phyloP scores from a whole-genome alignment of 2,797 vertebrate species.

The Remorina albescens region DNA sequence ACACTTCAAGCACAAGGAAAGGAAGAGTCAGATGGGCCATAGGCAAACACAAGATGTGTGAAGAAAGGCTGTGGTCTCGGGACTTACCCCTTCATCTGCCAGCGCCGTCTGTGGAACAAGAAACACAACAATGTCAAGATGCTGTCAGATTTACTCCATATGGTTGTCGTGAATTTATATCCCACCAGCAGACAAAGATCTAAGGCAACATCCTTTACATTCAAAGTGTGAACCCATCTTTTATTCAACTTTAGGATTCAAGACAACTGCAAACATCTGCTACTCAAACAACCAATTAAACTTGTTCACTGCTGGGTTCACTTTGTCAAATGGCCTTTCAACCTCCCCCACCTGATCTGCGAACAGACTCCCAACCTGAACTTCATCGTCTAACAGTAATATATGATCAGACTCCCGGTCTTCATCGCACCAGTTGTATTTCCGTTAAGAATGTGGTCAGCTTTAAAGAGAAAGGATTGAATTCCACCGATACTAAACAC shows the following conservation, averaged over 20 bases:
- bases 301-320: neutral
- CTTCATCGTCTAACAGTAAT: conserved; percentile 29
- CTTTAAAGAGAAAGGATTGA: conserved; percentile 47
- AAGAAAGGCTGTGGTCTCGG: neutral
- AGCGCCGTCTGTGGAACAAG: conserved; percentile 83
- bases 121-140: conserved; percentile 47
- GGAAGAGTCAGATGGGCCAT: conserved; percentile 30
- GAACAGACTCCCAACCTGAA: conserved; percentile 1
- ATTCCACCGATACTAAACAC: conserved; percentile 43
- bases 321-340: conserved; percentile 4
- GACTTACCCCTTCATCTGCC: conserved; percentile 88
- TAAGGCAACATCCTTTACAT: neutral
- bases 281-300: conserved; percentile 39
- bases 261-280: conserved; percentile 29
- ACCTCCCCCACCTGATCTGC: conserved; percentile 30
- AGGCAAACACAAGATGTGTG: conserved; percentile 20
- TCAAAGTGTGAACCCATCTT: neutral
- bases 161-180: conserved; percentile 4
- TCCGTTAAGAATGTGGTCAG: no score
- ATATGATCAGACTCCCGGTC: conserved; percentile 20
- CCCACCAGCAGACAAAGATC: neutral
- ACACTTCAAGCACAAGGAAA: conserved; percentile 85
- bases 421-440: conserved; percentile 19
- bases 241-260: neutral
- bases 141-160: conserved; percentile 25